Conservation (phyloP, 2,113 vertebrate genomes). For the Aplodontia rufa region DNA sequence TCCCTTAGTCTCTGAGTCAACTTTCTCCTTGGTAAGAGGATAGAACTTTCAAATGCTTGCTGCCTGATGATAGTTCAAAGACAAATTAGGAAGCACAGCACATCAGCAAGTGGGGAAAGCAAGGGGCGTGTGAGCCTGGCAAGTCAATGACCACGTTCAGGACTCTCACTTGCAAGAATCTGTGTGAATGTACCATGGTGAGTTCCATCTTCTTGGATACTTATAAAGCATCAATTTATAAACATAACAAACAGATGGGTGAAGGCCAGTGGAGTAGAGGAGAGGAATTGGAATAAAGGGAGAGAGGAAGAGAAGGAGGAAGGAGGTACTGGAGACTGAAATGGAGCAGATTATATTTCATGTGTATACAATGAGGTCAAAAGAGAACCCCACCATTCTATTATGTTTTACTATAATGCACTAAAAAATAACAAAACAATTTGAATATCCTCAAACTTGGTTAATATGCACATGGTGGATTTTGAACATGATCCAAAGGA, state of each 20-base stretch:
- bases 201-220: too few relatives aligned
- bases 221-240: too few relatives aligned
- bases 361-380: too few relatives aligned
- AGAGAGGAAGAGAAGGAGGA: too few relatives aligned
- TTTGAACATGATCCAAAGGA: neutral
- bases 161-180: neutral
- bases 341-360: too few relatives aligned
- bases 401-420: too few relatives aligned
- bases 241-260: too few relatives aligned
- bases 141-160: neutral
- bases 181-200: too few relatives aligned
- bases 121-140: neutral
- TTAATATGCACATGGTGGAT: neutral
- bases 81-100: neutral
- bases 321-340: too few relatives aligned
- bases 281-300: too few relatives aligned
- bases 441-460: neutral
- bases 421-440: neutral
- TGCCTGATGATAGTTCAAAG: neutral
- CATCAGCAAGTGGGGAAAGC: neutral
- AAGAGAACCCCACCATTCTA: too few relatives aligned
- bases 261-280: too few relatives aligned
- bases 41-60: neutral
- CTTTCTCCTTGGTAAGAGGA: neutral
- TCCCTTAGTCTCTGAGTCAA: neutral